Base-by-base conservation (phyloP, 1,140 invertebrate genomes). In the Hydropsyche tenuis region DNA sequence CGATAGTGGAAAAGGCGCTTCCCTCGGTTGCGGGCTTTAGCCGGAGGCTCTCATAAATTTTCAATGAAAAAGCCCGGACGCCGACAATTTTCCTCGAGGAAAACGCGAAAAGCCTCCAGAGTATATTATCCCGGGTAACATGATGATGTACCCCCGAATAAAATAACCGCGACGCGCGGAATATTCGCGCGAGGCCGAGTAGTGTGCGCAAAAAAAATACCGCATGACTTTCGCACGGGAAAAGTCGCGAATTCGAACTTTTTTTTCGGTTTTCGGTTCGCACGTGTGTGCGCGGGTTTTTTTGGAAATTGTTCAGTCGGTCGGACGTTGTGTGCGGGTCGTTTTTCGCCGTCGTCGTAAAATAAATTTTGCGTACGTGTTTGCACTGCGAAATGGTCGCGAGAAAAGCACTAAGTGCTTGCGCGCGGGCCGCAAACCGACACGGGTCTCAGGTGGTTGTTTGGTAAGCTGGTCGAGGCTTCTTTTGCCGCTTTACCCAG, bases 21-120 rank as follows among this genome's bases (percentile, higher is more conserved):
- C 45, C 30, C 30, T 16, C 11, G 45, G 45, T n/a, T 60, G 56
- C 23, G 11, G 56, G 56, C 23, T 60, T 60, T 60, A 60, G 56
- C 56, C 20, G 56, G 23, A 3, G 18, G 43, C 63, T 16, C 45
- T 63, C 62, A 66, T 73, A 73, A 64, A 73, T 73, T 73, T 73
- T 73, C 42, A 64, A 73, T 73, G 62, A 65, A 72, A 72, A 43
- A 37, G 30, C 69, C 69, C 53, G 30, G 37, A 72, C 69, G 69
- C 51, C 46, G 23, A 69, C 56, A 48, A 68, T 68, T 65, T 65
- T 63, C 56, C 30, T 42, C 53, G 30, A 72, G 51, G 56, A 62
- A 63, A 72, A 72, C 69, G 27, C 69, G 69, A 63, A 63, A 63
- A 30, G 69, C 56, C 69, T 72, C 69, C 62, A 42, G 71, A 51